A percentile compares a stretch with the other conserved stretches of the same genome.
Conservation (phyloP, 2,113 vertebrate genomes). For the Salminus brasiliensis region DNA sequence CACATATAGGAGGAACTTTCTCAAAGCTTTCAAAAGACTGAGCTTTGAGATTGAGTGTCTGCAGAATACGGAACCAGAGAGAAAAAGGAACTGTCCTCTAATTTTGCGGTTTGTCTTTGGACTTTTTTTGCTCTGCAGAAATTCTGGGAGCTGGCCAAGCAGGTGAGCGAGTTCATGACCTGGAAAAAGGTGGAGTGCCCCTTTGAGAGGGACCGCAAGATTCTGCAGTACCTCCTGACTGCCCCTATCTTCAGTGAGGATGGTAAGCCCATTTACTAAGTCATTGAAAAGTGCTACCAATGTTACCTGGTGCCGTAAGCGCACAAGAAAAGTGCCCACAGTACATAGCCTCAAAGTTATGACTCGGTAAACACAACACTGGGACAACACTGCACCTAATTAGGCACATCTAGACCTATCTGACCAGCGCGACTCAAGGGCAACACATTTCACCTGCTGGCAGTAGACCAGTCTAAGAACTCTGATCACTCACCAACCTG, state of each 20-base stretch:
- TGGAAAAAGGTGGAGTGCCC: constrained; percentile 96
- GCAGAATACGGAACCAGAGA: no score
- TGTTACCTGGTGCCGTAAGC: no score
- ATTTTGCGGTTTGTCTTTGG: constrained; percentile 32
- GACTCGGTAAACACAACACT: no score
- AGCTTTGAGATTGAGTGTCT: neutral
- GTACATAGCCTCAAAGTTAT: no score
- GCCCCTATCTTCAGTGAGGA: constrained; percentile 89
- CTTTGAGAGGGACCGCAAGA: constrained; percentile 90
- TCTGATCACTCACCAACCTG: neutral
- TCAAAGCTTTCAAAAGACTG: neutral
- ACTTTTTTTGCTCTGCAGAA: constrained; percentile 77
- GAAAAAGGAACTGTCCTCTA: neutral
- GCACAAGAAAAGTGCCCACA: no score
- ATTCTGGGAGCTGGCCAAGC: constrained; percentile 95
- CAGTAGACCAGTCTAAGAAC: neutral
- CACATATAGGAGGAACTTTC: constrained; percentile 51
- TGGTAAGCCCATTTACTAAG: constrained; percentile 70
- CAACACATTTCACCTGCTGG: neutral
- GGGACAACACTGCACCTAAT: no score
- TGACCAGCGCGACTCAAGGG: neutral
- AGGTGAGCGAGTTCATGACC: constrained; percentile 92
- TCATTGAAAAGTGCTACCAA: no score
- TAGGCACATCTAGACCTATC: neutral
- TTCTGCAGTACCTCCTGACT: constrained; percentile 90